These are phyloP conservation scores for Planiliza haematocheilus DNA, from an alignment of 2,113 vertebrate species.

Conservation along the genomic window DNA sequence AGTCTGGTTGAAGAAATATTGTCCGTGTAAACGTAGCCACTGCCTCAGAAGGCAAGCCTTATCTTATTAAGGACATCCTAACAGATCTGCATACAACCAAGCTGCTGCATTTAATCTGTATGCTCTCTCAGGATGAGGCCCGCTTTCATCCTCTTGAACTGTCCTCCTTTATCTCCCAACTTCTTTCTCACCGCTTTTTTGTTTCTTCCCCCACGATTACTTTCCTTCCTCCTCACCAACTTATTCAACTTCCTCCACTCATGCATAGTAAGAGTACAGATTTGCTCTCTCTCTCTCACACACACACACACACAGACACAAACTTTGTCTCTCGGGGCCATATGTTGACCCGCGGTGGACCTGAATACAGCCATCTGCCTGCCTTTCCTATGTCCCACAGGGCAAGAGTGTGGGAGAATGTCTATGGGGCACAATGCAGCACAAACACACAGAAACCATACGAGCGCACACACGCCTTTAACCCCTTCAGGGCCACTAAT, in stretches of 20 bases:
- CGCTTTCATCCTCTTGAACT: conserved; percentile 32
- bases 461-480: conserved; percentile 62
- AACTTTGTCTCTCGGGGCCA: conserved; percentile 73
- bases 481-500: conserved; percentile 69
- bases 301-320: conserved; percentile 61
- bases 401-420: conserved; percentile 78
- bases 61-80: neutral
- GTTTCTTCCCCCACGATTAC: conserved; percentile 15
- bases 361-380: conserved; percentile 82
- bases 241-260: conserved; percentile 63
- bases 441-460: conserved; percentile 37
- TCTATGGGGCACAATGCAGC: conserved; percentile 65
- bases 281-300: conserved; percentile 16
- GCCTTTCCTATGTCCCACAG: conserved; percentile 69
- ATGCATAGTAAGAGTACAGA: conserved; percentile 50
- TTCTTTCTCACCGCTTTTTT: conserved; percentile 13
- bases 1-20: too few species aligned
- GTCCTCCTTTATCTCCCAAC: conserved; percentile 19
- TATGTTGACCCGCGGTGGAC: conserved; percentile 75
- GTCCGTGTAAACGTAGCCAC: neutral
- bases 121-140: conserved; percentile 27
- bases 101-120: conserved; percentile 18
- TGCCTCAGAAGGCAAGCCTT: neutral
- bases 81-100: neutral
- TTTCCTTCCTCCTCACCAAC: conserved; percentile 32